Conservation (phyloP, 2,797 vertebrate genomes). For the Eurystomus glaucurus region DNA sequence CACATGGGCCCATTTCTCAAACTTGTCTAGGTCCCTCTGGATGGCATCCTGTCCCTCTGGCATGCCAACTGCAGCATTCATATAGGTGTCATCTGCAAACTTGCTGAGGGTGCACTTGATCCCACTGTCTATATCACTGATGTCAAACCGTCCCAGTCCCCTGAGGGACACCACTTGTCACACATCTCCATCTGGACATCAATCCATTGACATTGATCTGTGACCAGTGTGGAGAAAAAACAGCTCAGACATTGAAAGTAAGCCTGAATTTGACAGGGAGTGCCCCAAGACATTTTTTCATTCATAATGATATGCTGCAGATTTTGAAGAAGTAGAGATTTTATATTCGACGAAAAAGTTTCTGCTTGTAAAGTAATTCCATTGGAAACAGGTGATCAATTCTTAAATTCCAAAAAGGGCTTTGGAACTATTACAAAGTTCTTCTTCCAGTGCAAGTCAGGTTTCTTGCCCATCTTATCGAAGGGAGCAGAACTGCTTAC, state of each 20-base stretch:
- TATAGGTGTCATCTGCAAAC: no score
- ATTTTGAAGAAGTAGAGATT: not conserved
- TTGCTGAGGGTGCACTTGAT: no score
- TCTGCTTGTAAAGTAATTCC: not conserved
- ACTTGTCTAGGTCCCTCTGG: no score
- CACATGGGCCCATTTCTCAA: no score
- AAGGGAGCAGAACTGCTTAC: not conserved
- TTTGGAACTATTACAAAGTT: not conserved
- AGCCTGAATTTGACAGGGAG: not conserved
- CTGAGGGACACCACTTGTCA: no score
- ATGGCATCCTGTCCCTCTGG: no score
- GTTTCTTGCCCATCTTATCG: not conserved
- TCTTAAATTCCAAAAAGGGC: not conserved
- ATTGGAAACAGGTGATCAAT: not conserved
- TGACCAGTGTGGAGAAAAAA: not conserved
- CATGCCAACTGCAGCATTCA: no score
- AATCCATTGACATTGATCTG: no score
- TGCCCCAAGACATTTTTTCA: not conserved
- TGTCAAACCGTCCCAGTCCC: no score
- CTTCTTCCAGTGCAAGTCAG: not conserved
- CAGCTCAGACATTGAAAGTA: accelerated
- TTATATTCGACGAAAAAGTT: not conserved
- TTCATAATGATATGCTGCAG: not conserved
- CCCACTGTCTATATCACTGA: no score
- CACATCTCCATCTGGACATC: no score